phyloP scores from a whole-genome alignment of 1,140 invertebrate genomes.

The Drosophila takahashii region DNA sequence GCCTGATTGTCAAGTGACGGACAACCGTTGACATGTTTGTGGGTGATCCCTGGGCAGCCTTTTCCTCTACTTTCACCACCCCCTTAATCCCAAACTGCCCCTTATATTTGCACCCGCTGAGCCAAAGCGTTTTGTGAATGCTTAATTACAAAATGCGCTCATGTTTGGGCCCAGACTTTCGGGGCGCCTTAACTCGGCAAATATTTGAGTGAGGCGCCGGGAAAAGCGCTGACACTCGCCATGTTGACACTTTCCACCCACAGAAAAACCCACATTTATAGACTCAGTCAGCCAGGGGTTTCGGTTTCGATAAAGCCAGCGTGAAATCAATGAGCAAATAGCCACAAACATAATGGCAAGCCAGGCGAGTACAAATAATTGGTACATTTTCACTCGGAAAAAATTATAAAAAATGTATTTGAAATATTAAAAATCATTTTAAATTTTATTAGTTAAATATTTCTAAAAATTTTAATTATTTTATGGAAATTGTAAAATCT shows the following conservation, averaged over 20 bases:
- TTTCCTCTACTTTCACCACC: neutral
- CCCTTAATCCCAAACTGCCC: neutral
- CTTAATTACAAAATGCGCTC: constrained; percentile 71
- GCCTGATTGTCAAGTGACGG: constrained; percentile 43
- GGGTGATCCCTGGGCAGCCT: neutral
- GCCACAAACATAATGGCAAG: constrained; percentile 9
- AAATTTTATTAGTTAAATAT: no score
- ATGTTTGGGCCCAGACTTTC: constrained; percentile 41
- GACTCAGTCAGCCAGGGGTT: constrained; percentile 7
- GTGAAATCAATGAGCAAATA: constrained; percentile 49
- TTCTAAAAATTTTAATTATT: no score
- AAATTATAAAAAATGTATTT: neutral
- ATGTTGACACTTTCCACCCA: constrained; percentile 21
- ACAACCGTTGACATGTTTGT: constrained; percentile 52
- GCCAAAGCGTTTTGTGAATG: constrained; percentile 67
- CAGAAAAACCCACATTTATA: constrained; percentile 7
- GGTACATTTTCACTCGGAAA: neutral
- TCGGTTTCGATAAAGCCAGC: constrained; percentile 15
- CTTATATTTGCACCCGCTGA: constrained; percentile 6
- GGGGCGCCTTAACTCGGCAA: constrained; percentile 31
- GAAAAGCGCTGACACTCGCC: constrained; percentile 34
- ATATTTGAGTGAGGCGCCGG: constrained; percentile 42
- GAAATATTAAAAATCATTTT: no score
- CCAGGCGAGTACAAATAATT: constrained; percentile 7
- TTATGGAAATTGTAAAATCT: no score